These are phyloP conservation scores for Acronicta alni DNA, from an alignment of 2,888 invertebrate species.

Conservation along the genomic window DNA sequence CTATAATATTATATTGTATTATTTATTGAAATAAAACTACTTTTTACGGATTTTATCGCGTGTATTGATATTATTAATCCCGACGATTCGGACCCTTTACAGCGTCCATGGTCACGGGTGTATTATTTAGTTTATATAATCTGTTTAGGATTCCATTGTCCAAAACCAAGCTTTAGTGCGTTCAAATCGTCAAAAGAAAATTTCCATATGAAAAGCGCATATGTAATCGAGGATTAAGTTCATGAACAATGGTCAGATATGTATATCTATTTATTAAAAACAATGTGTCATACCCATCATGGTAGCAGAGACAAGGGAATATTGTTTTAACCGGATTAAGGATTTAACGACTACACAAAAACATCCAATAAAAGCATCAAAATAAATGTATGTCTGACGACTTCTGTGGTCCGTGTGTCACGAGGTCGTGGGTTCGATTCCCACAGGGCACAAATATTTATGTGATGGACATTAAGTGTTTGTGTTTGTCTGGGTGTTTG, in stretches of 20 bases:
- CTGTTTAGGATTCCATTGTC: constrained; percentile 17
- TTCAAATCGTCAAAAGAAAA: constrained; percentile 22
- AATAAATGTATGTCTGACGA: not conserved
- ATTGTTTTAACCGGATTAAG: constrained; percentile 9
- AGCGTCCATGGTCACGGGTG: too few relatives aligned
- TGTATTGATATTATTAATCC: too few relatives aligned
- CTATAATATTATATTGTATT: too few relatives aligned
- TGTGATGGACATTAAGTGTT: too few relatives aligned
- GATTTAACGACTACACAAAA: constrained; percentile 1
- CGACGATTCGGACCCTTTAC: too few relatives aligned
- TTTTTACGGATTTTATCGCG: too few relatives aligned
- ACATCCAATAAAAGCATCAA: not conserved
- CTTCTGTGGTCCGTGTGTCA: too few relatives aligned
- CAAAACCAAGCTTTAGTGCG: not conserved
- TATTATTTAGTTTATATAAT: not conserved
- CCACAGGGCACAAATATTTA: too few relatives aligned
- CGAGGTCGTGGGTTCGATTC: too few relatives aligned
- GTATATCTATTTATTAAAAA: constrained; percentile 8
- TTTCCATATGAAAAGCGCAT: constrained; percentile 29
- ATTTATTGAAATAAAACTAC: too few relatives aligned
- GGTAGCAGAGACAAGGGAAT: not conserved
- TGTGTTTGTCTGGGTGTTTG: too few relatives aligned
- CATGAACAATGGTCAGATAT: constrained; percentile 17
- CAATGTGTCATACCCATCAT: constrained; percentile 6
- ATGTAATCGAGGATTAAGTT: constrained; percentile 23